Evolutionary conservation across 64 coral and sea anemone genomes (phyloP), one percentile per base, ranked within the genome.

Genomic region (Catalaphyllia jardinei): DNA sequence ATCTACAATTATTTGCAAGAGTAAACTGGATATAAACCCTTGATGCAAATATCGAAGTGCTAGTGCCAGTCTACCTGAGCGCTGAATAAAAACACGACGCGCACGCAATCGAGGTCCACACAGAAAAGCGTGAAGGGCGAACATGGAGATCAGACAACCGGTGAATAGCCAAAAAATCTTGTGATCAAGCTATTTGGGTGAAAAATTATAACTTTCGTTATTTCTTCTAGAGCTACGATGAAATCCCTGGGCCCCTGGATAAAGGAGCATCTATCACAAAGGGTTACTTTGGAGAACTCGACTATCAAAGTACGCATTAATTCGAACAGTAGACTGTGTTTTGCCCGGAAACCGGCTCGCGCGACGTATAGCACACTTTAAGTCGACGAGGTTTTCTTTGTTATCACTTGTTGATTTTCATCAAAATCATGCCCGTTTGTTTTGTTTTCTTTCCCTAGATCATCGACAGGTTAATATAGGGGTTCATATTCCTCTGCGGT

Each of bases 391-490:
- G 12, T 15, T 57, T 12, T 35, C 24, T 46, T 60, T 87, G 50
- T 76, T 76, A 17, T 46, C 33, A 46, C 75, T 49, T 20, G 19
- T 77, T 74, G 31, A 75, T 24, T 75, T 60, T 16, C 18, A 65
- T 38, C 8, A 14, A 33, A 84, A 28, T 18, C 19, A 24, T 28
- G 19, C 38, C 62, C 7, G 20, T 67, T 69, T 18, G 22, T 69
- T 25, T 54, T 31, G 14, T 62, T 75, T 60, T 59, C 22, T 72
- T 87, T 39, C n/a, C 29, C 64, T 59, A 94, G 93, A 94, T 91
- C 93, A 94, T 78, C 79, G 93, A 52, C 93, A 94, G 62, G 82
- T 94, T 6, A 91, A 82, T 50, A 77, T 94, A 75, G 93, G 93
- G 16, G 93, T 94, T 77, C 93, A 94, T 73, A 82, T 94, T 80